Evolutionary conservation across 2,113 vertebrate species (phyloP).

Genomic region (Tautogolabrus adspersus): DNA sequence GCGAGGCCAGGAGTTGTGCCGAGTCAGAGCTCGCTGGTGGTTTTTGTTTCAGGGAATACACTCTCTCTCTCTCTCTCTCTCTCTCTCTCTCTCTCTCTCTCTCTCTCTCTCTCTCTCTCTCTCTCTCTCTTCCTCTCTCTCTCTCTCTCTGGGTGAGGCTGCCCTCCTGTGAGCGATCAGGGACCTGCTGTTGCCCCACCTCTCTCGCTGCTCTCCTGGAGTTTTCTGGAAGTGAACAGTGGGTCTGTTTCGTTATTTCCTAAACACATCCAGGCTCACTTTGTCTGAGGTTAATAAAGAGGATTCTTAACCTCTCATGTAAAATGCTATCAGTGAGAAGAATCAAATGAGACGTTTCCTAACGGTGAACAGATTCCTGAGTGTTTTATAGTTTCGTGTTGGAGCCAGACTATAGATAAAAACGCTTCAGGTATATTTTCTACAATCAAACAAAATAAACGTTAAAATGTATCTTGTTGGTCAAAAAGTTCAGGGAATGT

Average conservation of each 20-base stretch:
- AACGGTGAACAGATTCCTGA: neutral
- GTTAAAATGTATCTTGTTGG: slow-evolving; percentile 17
- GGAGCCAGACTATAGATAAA: slow-evolving; percentile 16
- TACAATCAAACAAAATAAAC: slow-evolving; percentile 29
- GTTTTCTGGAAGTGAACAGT: slow-evolving; percentile 37
- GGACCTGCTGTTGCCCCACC: slow-evolving; percentile 38
- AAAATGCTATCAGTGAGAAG: slow-evolving; percentile 11
- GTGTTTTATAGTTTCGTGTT: neutral
- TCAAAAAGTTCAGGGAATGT: slow-evolving; percentile 57
- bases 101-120: no score
- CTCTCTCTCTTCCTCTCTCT: neutral
- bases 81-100: neutral
- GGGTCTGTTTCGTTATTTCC: slow-evolving; percentile 26
- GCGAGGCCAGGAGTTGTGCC: slow-evolving; percentile 56
- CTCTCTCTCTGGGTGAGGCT: slow-evolving; percentile 52
- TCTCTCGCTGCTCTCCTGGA: slow-evolving; percentile 22
- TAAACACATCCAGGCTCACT: neutral
- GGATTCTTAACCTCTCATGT: neutral
- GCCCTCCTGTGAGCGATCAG: slow-evolving; percentile 58
- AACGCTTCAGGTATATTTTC: slow-evolving; percentile 39
- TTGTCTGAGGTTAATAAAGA: neutral
- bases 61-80: neutral
- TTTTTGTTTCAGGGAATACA: slow-evolving; percentile 57
- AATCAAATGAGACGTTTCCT: neutral
- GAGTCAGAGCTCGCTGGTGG: slow-evolving; percentile 38